phyloP scores from a whole-genome alignment of 1,140 invertebrate genomes.

The Drosophila ogumai region DNA sequence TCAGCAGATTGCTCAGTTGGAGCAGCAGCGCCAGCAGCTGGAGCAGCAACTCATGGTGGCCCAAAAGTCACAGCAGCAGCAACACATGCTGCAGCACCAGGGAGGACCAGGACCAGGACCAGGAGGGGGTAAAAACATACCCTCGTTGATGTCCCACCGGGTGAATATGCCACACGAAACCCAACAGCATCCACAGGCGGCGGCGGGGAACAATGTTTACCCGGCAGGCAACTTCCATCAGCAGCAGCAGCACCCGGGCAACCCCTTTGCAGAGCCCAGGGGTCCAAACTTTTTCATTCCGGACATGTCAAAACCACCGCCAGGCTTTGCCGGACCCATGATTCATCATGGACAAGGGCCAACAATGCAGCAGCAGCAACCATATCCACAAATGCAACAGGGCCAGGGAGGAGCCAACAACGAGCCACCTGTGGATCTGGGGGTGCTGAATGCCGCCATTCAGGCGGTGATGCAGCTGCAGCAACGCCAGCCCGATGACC shows the following conservation, averaged over 20 bases:
- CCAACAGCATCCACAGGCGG: slow-evolving; percentile 35
- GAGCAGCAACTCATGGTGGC: slow-evolving; percentile 88
- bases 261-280: slow-evolving; percentile 68
- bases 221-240: slow-evolving; percentile 57
- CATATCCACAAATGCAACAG: slow-evolving; percentile 40
- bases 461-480: slow-evolving; percentile 82
- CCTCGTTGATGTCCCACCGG: slow-evolving; percentile 66
- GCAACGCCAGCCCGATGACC: slow-evolving; percentile 62
- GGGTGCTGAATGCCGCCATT: slow-evolving; percentile 75
- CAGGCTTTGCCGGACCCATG: slow-evolving; percentile 88
- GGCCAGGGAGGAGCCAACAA: slow-evolving; percentile 29
- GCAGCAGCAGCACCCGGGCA: slow-evolving; percentile 41
- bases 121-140: slow-evolving; percentile 56
- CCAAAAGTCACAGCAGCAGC: slow-evolving; percentile 53
- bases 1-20: slow-evolving; percentile 93
- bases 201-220: slow-evolving; percentile 52
- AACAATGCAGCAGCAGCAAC: slow-evolving; percentile 29
- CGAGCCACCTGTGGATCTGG: slow-evolving; percentile 66
- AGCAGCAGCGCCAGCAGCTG: slow-evolving; percentile 91
- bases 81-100: slow-evolving; percentile 42
- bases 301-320: slow-evolving; percentile 94
- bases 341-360: slow-evolving; percentile 41
- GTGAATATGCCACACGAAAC: slow-evolving; percentile 53
- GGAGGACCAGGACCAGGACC: slow-evolving; percentile 10
- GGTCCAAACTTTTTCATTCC: slow-evolving; percentile 87